Conservation (phyloP, 2,888 invertebrate species). For the Drosophila fungiperda region DNA sequence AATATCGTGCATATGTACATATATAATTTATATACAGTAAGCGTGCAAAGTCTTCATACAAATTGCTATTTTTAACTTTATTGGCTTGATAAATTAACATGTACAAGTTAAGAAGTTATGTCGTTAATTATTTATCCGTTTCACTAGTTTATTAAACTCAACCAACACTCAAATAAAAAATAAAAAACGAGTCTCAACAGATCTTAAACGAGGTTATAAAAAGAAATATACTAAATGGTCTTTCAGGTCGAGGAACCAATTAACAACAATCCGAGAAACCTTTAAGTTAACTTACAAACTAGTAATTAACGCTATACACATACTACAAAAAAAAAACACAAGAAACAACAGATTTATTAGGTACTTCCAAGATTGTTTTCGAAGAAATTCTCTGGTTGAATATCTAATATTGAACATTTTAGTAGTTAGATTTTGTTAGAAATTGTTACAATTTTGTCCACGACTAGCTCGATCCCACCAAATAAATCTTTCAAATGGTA, state of each 20-base stretch:
- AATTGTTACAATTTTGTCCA: not conserved
- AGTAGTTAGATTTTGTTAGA: not conserved
- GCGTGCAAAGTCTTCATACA: slow-evolving; percentile 42
- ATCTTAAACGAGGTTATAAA: not conserved
- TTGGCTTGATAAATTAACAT: slow-evolving; percentile 55
- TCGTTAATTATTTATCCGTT: slow-evolving; percentile 34
- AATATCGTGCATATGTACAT: slow-evolving; percentile 1
- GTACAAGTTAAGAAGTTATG: slow-evolving; percentile 43
- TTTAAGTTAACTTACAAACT: not conserved
- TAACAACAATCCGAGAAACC: not conserved
- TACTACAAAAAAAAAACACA: not conserved
- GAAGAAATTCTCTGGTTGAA: not conserved
- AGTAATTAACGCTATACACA: not conserved
- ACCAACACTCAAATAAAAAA: not conserved
- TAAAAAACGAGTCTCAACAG: not conserved
- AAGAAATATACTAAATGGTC: slow-evolving; percentile 4
- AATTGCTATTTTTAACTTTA: slow-evolving; percentile 51
- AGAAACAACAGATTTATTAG: not conserved
- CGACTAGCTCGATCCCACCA: not conserved
- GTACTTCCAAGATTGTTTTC: not conserved
- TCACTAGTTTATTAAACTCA: slow-evolving; percentile 18
- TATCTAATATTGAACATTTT: not conserved
- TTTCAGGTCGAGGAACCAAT: not conserved
- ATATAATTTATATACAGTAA: slow-evolving; percentile 30
- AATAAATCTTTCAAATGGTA: not conserved